Evolutionary conservation across 37 sponge, comb jelly and placozoan genomes (phyloP), one percentile per base, ranked within the genome.

Genomic region (Diacarnus erythraeanus): DNA sequence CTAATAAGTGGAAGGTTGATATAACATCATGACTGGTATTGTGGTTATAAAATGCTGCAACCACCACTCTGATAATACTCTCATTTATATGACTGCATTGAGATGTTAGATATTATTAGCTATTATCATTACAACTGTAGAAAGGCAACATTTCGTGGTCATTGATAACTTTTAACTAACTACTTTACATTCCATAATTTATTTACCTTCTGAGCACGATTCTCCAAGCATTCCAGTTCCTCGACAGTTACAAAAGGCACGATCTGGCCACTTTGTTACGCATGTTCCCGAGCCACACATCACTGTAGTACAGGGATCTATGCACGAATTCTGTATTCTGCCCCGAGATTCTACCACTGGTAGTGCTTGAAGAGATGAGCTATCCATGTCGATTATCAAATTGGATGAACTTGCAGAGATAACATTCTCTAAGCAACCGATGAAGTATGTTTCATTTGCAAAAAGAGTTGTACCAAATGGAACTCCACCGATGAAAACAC

Each of bases 171-270:
- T 64, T 64, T 25, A 64, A 23, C n/a, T 10, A 27, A 64, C 29
- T 64, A 25, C 9, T 27, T 64, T 20, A 9, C n/a, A 25, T 27
- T 27, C 18, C 23, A 20, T n/a, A 60, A 60, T 17, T 60, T 26
- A 2, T 23, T 29, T 40, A 82, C 82, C 82, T 61, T 82, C 82
- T 27, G 51, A 42, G 74, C 82, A 82, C 38, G 1, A 63, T 3
- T 66, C 38, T 72, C 82, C 82, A 17, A 60, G 21, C 64, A 47
- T 15, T 0, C 5, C 0, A 2, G 74, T 42, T 0, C n/a, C 47
- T 40, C 74, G 57, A 27, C 82, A 82, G 51, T 82, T 74, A 42
- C 82, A 82, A 37, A 43, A 64, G 71, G 38, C 40, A 0, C 35
- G 25, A 25, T 35, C 36, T 23, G 65, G 65, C 51, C 64, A 64